Evolutionary conservation across 2,113 vertebrate genomes (phyloP).

Genomic region (Ascaphus truei): DNA sequence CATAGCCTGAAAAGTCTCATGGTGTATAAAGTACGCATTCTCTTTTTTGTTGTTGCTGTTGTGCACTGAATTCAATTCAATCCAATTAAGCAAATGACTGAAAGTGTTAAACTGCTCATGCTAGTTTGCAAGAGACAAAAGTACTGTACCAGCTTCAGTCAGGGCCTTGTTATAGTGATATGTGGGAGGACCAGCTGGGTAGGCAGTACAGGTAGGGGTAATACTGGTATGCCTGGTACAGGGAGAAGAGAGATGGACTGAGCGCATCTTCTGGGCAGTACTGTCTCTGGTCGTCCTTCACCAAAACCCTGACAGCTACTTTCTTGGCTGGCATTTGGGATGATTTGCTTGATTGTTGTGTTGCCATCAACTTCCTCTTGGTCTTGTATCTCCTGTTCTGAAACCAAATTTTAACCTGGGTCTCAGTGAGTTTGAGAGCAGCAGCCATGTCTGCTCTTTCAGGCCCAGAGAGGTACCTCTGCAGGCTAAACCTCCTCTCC

Average conservation of each 20-base stretch:
- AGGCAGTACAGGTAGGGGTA: slow-evolving; percentile 59
- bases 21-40: too few relatives aligned
- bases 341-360: slow-evolving; percentile 42
- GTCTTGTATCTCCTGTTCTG: slow-evolving; percentile 78
- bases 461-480: slow-evolving; percentile 67
- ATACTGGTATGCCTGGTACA: slow-evolving; percentile 59
- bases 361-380: slow-evolving; percentile 61
- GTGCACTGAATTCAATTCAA: too few relatives aligned
- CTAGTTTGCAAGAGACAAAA: too few relatives aligned
- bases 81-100: too few relatives aligned
- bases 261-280: slow-evolving; percentile 42
- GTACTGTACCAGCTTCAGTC: slow-evolving; percentile 35
- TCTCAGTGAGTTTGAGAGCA: slow-evolving; percentile 70
- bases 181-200: slow-evolving; percentile 52
- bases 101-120: too few relatives aligned
- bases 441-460: slow-evolving; percentile 65
- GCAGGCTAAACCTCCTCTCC: slow-evolving; percentile 66
- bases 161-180: slow-evolving; percentile 39
- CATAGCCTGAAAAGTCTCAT: too few relatives aligned
- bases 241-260: slow-evolving; percentile 44
- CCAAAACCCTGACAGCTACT: slow-evolving; percentile 65
- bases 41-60: too few relatives aligned
- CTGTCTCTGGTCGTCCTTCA: slow-evolving; percentile 60
- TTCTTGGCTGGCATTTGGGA: slow-evolving; percentile 48
- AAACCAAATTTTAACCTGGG: slow-evolving; percentile 78